Evolutionary conservation across 2,797 vertebrate species (phyloP), one percentile per base, ranked within the genome.

Genomic region (Hydrophis major): DNA sequence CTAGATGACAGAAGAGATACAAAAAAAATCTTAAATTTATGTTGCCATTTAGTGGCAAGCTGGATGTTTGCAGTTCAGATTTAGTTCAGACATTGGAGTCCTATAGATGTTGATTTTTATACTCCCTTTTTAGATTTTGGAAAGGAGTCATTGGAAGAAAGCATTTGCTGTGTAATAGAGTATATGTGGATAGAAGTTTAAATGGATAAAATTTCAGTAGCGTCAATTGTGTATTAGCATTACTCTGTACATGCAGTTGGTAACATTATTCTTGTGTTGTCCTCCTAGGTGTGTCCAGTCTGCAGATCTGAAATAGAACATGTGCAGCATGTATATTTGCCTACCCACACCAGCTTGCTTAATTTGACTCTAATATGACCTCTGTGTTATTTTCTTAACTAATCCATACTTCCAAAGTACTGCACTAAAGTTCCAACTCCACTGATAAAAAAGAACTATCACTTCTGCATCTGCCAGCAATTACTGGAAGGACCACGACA

Each of bases 281-380:
- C 94, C 92, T 95, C 95, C 7, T 97, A 99, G 99, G 97, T 97
- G 0, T 99, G 99, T 96, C 99, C 99, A 0, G 99, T 99, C 94
- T 99, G 99, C 96, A 98, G 99, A 88, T 99, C 98, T 0, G 98
- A 97, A 3, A 98, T 99, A 94, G 99, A 99, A 89, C 98, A 99
- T 3, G 98, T 99, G 91, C 99, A 99, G 97, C 99, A 99, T 1
- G 98, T 99, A 95, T 99, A 99, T 96, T 97, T 99, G 96, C 99
- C 99, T 93, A 99, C 99, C 56, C 99, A 99, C 97, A 98, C 98
- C 97, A 99, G 99, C 96, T 98, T 99, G 14, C 98, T 99, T 93
- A 99, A 98, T 96, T 98, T 99, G 94, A 98, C 98, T 86, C 32
- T 99, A 90, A 97, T 97, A 93, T 98, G 93, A 97, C 93, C 93